These are phyloP conservation scores for Drosophila mauritiana DNA, from an alignment of 1,140 invertebrate genomes.

Conservation along the genomic window DNA sequence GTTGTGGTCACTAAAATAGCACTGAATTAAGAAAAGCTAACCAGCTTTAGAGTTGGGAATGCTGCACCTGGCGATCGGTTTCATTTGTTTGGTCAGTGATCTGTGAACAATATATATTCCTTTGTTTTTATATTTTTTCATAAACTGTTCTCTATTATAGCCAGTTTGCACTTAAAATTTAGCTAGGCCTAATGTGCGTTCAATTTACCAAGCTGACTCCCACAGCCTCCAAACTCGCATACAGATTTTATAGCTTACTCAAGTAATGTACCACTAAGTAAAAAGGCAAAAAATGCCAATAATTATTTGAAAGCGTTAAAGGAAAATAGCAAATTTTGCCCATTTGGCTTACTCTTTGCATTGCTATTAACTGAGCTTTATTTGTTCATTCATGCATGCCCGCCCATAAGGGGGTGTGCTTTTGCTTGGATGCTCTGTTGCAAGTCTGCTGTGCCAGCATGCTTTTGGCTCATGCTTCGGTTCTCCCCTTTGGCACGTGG, in stretches of 20 bases:
- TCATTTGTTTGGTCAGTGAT: neutral
- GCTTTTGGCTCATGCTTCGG: slow-evolving; percentile 10
- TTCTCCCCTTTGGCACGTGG: slow-evolving; percentile 17
- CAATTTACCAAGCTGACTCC: neutral
- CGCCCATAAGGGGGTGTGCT: slow-evolving; percentile 10
- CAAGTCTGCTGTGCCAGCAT: slow-evolving; percentile 16
- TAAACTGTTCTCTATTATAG: neutral
- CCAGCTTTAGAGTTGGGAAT: too few species aligned
- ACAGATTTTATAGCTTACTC: neutral
- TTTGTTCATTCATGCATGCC: slow-evolving; percentile 21
- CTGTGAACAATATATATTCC: neutral
- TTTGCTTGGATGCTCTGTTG: slow-evolving; percentile 24
- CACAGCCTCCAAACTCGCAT: neutral
- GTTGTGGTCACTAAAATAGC: neutral
- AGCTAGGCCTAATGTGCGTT: neutral
- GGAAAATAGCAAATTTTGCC: too few species aligned
- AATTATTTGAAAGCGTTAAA: too few species aligned
- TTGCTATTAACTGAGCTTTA: neutral
- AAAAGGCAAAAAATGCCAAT: too few species aligned
- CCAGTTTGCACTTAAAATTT: neutral
- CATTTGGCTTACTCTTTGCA: neutral
- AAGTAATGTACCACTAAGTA: neutral
- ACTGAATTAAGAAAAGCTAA: neutral
- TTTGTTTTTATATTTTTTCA: neutral
- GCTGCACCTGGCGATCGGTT: neutral